Evolutionary conservation across 2,113 vertebrate species (phyloP), one percentile per base, ranked within the genome.

Genomic region (Zingel zingel): DNA sequence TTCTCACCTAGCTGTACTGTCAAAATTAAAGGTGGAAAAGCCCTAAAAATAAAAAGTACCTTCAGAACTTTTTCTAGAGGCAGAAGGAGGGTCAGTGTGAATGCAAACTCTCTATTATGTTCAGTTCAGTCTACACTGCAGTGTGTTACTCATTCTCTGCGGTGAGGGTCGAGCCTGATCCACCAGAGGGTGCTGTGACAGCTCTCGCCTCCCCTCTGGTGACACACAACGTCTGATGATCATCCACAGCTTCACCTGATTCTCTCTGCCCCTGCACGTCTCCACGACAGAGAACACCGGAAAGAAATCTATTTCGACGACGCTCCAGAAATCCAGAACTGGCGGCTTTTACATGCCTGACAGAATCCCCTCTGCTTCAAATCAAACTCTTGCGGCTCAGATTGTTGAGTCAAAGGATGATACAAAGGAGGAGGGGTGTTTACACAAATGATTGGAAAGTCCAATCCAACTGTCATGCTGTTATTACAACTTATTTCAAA

Each of bases 141-240:
- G 21, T 8, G 8, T 11, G 1, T 7, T 47, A 14, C 57, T 47
- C 4, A n/a, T 3, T 15, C 15, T 39, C 11, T 18, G 16, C 30
- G 53, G 9, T 25, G 61, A 16, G 12, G 2, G 0, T 15, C 4
- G 7, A 59, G 1, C 7, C 43, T 59, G 15, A 33, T 8, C 86
- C 89, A 85, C 76, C 65, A 81, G 89, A 68, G 45, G 84, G 82
- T 0, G 86, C 84, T 85, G 89, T 74, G 3, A 21, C 19, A 3
- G 61, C 61, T 64, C 61, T 23, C 53, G n/a, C 8, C 14, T 48
- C 25, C 16, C 25, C 47, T 33, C 19, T 54, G 57, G 66, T 61
- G 45, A 25, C 47, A 19, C 16, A 23, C 12, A 33, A 1, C 2
- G 57, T 18, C 47, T 39, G 58, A 43, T 43, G 9, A 18, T 23